These are phyloP conservation scores for Myotis brandtii DNA, from an alignment of 2,113 vertebrate species.

Conservation along the genomic window DNA sequence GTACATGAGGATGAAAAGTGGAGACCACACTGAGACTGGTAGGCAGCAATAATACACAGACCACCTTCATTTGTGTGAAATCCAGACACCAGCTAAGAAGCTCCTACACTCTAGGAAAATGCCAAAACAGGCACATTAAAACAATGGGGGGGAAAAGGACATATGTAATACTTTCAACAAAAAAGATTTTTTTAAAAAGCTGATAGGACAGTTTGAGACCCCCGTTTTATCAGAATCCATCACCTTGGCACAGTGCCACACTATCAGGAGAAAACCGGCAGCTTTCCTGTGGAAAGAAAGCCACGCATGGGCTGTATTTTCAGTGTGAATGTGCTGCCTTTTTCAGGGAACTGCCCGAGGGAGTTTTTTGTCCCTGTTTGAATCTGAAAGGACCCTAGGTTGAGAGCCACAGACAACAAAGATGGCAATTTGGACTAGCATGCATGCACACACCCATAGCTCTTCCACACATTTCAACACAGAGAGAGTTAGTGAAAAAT, in stretches of 20 bases:
- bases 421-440: not conserved
- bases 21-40: too few relatives aligned
- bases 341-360: not conserved
- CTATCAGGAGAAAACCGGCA: not conserved
- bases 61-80: not conserved
- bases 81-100: not conserved
- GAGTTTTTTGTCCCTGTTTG: not conserved
- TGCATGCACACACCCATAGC: not conserved
- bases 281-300: not conserved
- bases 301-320: too few relatives aligned
- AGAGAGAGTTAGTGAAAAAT: not conserved
- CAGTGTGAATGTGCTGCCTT: not conserved
- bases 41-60: not conserved
- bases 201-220: not conserved
- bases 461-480: not conserved
- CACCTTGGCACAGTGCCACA: too few relatives aligned
- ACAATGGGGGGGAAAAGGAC: not conserved
- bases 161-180: too few relatives aligned
- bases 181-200: too few relatives aligned
- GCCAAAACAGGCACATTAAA: not conserved
- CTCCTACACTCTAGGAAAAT: not conserved
- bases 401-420: not conserved
- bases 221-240: not conserved
- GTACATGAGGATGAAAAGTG: too few relatives aligned
- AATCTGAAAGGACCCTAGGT: not conserved